These are phyloP conservation scores for Lasiommata megera DNA, from an alignment of 2,888 invertebrate species.

Conservation along the genomic window DNA sequence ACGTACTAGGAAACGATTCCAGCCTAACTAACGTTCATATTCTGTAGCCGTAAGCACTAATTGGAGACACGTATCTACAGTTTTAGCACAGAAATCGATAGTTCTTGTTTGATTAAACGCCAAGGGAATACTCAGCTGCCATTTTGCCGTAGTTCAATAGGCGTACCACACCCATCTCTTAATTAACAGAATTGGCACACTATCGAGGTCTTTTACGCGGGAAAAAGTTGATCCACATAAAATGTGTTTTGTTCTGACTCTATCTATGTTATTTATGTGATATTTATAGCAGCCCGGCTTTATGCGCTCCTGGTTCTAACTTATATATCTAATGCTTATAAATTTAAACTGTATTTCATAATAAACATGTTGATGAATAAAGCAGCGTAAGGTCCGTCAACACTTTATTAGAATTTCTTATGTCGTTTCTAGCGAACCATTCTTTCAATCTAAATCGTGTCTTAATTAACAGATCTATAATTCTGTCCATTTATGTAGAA, in stretches of 20 bases:
- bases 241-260: constrained; percentile 7
- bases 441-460: no score
- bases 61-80: constrained; percentile 55
- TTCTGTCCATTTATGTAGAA: no score
- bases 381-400: no score
- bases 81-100: constrained; percentile 61
- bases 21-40: constrained; percentile 32
- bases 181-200: constrained; percentile 51
- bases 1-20: constrained; percentile 22
- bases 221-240: constrained; percentile 20
- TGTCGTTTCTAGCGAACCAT: no score
- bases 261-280: not conserved
- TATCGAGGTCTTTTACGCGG: constrained; percentile 20
- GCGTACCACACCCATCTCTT: constrained; percentile 39
- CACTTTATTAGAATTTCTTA: no score
- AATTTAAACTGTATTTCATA: no score
- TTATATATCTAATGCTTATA: no score
- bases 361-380: no score
- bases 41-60: constrained; percentile 47
- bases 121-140: constrained; percentile 47
- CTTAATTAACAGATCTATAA: no score
- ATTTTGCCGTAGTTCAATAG: constrained; percentile 35
- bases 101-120: constrained; percentile 57
- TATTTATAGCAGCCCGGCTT: no score
- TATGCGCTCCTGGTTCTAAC: no score